Evolutionary conservation across 2,888 invertebrate genomes (phyloP), one percentile per base, ranked within the genome.

Genomic region (Erebia palarica): DNA sequence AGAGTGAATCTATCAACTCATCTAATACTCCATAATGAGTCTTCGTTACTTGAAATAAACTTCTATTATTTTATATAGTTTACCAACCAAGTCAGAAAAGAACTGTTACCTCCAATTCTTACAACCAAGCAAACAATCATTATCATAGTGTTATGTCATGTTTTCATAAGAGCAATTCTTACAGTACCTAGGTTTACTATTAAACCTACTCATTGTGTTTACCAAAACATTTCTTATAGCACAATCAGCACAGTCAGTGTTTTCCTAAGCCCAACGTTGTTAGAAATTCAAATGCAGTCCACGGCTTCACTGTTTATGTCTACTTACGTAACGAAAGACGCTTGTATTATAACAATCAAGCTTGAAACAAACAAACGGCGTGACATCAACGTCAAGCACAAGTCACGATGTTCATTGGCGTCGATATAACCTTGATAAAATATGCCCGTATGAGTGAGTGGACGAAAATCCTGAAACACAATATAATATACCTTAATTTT

Each of bases 221-320:
- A 61, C 44, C 5, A 59, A n/a, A 59, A 59, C 27, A 47, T 44
- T 18, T 61, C 61, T 13, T 63, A 49, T 63, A 21, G 27, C 10
- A 10, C 47, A 47, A 47, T 27, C 3, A 47, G 49, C 21, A 63
- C 44, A 69, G 57, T 64, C 57, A 59, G 21, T 67, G 61, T 67
- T 67, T 70, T 66, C 73, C 68, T 67, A 72, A 10, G 10, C 51
- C 57, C 66, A 66, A 68, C 63, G 51, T 73, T 71, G 75, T 75
- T 73, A 73, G 70, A 73, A 74, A 77, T 81, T 78, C 73, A 47
- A 76, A 79, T 76, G 75, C 76, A 75, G 72, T 66, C 57, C 64
- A 72, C 72, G 71, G 65, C 65, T 72, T 70, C 70, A 75, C 71
- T 71, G 60, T 68, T 69, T 61, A 72, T 70, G 69, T 73, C 57